A percentile compares a stretch with the other conserved stretches of the same genome.
Conservation (phyloP, 2,888 invertebrate genomes). For the Tetranychus piercei region DNA sequence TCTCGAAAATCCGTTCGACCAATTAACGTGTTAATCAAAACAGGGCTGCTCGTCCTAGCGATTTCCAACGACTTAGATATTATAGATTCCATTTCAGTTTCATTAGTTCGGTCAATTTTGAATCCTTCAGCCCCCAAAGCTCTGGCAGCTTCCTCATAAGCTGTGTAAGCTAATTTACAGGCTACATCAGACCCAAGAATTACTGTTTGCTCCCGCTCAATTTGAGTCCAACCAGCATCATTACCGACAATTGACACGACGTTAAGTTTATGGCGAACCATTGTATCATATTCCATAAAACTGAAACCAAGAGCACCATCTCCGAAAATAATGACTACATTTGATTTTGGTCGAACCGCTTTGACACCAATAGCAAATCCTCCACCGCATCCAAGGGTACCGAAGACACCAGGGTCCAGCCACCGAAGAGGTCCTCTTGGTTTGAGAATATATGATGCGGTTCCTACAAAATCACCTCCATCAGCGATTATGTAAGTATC, state of each 20-base stretch:
- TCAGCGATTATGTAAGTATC: slow-evolving; percentile 42
- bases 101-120: slow-evolving; percentile 29
- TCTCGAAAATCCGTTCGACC: slow-evolving; percentile 42
- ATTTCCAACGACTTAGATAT: background rate
- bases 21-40: slow-evolving; percentile 40
- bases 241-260: slow-evolving; percentile 42
- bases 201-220: slow-evolving; percentile 42
- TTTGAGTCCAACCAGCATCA: slow-evolving; percentile 45
- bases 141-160: slow-evolving; percentile 39
- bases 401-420: slow-evolving; percentile 44
- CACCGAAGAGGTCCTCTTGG: slow-evolving; percentile 39
- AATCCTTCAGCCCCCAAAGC: slow-evolving; percentile 41
- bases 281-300: slow-evolving; percentile 42
- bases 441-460: slow-evolving; percentile 42
- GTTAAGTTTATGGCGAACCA: slow-evolving; percentile 39
- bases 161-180: slow-evolving; percentile 39
- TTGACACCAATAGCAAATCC: slow-evolving; percentile 46
- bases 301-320: slow-evolving; percentile 44
- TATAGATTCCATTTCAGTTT: slow-evolving; percentile 24
- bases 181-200: slow-evolving; percentile 40
- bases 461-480: slow-evolving; percentile 44
- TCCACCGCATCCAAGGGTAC: slow-evolving; percentile 45
- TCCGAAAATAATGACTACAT: slow-evolving; percentile 39
- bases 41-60: slow-evolving; percentile 32
- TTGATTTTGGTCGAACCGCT: slow-evolving; percentile 37